Percentiles rank a stretch among this genome's conserved stretches.
phyloP scores from a whole-genome alignment of 2,888 invertebrate species.

The Arenicola marina region DNA sequence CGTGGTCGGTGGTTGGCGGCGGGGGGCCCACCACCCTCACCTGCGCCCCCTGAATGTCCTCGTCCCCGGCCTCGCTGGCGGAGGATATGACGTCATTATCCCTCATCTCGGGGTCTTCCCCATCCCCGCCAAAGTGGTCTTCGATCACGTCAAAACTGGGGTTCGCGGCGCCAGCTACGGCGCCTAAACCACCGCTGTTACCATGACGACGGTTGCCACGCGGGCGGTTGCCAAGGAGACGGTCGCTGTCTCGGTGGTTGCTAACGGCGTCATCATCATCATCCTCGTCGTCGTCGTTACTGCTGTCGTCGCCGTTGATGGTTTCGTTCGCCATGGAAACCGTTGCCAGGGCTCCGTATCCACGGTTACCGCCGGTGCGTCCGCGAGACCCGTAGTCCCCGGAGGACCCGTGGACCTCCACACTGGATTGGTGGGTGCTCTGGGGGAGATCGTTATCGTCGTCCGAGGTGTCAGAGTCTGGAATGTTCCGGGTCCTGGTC shows the following conservation, averaged over 20 bases:
- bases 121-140: conserved; percentile 11
- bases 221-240: not conserved
- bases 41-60: too few species aligned
- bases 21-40: too few species aligned
- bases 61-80: too few species aligned
- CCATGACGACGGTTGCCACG: not conserved
- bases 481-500: not conserved
- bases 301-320: not conserved
- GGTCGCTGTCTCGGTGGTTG: too few species aligned
- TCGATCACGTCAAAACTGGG: not conserved
- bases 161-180: not conserved
- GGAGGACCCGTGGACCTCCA: not conserved
- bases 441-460: not conserved
- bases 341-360: conserved; percentile 5
- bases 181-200: not conserved
- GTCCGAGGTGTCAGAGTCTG: not conserved
- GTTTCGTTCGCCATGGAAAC: conserved; percentile 14
- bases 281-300: conserved; percentile 7
- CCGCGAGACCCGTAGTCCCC: too few species aligned
- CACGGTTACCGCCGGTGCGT: too few species aligned
- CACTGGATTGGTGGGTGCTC: conserved; percentile 5
- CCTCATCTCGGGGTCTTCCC: too few species aligned
- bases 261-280: not conserved
- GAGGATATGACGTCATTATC: too few species aligned
- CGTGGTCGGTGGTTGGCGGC: too few species aligned